Conservation (phyloP, 2,113 vertebrate species). For the Argyrosomus japonicus region DNA sequence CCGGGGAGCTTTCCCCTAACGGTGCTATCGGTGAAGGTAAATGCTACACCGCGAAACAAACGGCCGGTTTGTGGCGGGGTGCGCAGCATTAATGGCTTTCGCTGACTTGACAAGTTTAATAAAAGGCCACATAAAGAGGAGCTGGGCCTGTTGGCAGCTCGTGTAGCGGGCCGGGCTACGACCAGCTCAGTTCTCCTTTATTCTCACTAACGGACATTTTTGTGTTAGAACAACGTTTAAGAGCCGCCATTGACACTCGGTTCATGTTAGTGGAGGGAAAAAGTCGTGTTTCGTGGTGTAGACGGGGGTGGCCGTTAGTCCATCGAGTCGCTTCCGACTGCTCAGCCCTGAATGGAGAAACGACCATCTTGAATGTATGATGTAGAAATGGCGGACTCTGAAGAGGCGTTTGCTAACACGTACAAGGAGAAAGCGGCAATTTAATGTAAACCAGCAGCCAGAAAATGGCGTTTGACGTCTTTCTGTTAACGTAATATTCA, state of each 20-base stretch:
- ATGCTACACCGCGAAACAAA: neutral
- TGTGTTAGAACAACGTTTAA: neutral
- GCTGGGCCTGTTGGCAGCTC: neutral
- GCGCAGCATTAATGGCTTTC: rapidly evolving
- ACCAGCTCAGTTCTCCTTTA: no score
- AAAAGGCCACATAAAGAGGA: neutral
- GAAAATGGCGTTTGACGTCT: no score
- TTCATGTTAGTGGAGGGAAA: rapidly evolving
- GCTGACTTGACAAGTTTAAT: neutral
- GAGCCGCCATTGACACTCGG: rapidly evolving
- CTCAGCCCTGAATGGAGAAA: neutral
- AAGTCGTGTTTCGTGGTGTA: rapidly evolving
- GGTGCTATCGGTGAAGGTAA: no score
- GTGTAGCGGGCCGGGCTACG: neutral
- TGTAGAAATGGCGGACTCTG: slow-evolving; percentile 78
- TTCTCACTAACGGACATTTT: neutral
- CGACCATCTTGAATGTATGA: slow-evolving; percentile 76
- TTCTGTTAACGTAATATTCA: no score
- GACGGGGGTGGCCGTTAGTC: no score
- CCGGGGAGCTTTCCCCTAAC: rapidly evolving
- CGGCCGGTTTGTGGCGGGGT: rapidly evolving
- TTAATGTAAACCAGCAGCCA: no score
- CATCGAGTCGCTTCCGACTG: neutral
- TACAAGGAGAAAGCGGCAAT: no score
- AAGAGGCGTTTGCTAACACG: neutral